Evolutionary conservation across 2,113 vertebrate species (phyloP).

Genomic region (Ammospiza caudacuta): DNA sequence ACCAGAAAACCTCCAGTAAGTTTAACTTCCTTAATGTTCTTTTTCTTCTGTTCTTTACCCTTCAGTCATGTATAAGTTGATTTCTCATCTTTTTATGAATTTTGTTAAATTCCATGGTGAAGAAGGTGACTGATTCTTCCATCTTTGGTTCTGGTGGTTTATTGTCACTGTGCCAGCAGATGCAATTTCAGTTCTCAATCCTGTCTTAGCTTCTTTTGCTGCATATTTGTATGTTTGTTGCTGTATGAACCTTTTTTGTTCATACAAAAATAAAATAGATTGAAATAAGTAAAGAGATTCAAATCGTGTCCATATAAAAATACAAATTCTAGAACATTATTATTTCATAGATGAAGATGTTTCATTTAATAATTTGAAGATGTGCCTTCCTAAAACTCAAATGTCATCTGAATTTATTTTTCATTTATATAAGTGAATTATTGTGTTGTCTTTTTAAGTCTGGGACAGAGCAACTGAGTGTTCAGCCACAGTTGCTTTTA

Average conservation of each 20-base stretch:
- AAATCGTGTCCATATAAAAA: neutral
- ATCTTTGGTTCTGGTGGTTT: neutral
- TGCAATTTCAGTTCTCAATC: neutral
- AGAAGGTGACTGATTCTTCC: neutral
- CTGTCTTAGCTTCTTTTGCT: slow-evolving; percentile 5
- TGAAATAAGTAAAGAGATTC: neutral
- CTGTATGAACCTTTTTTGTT: neutral
- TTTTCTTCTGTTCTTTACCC: neutral
- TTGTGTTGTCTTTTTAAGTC: slow-evolving; percentile 20
- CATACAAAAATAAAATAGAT: no score
- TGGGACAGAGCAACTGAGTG: slow-evolving; percentile 28
- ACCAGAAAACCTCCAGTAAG: neutral
- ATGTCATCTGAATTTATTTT: slow-evolving; percentile 24
- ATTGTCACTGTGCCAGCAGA: slow-evolving; percentile 27
- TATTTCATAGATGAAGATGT: neutral
- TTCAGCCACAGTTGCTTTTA: slow-evolving; percentile 55
- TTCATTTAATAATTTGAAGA: neutral
- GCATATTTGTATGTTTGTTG: neutral
- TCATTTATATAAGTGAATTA: slow-evolving; percentile 28
- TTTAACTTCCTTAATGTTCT: neutral
- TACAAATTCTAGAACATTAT: neutral
- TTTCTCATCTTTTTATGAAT: neutral
- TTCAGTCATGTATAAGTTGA: neutral
- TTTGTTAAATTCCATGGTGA: neutral
- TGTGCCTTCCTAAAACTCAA: neutral